A percentile compares a stretch with the other conserved stretches of the same genome.
Conservation (phyloP, 2,113 vertebrate genomes). For the Hystrix brachyura region DNA sequence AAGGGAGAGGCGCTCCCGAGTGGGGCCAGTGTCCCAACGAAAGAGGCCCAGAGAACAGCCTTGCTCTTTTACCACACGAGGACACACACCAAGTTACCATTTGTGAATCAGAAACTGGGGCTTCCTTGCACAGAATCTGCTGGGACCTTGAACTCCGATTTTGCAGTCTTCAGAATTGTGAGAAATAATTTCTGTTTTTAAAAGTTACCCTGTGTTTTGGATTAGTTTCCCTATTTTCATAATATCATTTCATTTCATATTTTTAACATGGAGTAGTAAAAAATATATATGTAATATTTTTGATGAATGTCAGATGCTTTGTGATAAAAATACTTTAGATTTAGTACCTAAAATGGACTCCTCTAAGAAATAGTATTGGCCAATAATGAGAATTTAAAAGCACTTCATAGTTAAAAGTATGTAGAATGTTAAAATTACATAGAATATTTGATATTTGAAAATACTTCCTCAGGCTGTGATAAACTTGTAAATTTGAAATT, state of each 20-base stretch:
- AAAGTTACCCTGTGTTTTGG: background rate
- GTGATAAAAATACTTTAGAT: background rate
- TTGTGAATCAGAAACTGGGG: background rate
- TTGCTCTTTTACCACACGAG: background rate
- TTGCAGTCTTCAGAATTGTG: background rate
- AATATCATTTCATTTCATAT: background rate
- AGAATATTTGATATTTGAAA: background rate
- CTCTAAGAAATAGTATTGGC: background rate
- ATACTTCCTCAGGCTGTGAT: background rate
- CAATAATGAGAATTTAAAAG: background rate
- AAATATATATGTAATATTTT: background rate
- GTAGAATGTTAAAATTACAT: background rate
- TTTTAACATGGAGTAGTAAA: background rate
- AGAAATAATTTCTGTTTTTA: background rate
- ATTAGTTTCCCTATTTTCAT: background rate
- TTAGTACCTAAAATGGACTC: background rate
- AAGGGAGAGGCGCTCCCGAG: background rate
- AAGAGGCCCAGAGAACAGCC: background rate
- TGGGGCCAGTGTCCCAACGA: background rate
- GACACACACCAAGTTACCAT: background rate
- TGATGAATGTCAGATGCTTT: background rate
- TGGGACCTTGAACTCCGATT: background rate
- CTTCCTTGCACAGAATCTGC: background rate
- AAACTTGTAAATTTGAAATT: background rate
- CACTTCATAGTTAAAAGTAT: background rate